phyloP scores from a whole-genome alignment of 2,888 invertebrate genomes.

The Drosophila ustulata region DNA sequence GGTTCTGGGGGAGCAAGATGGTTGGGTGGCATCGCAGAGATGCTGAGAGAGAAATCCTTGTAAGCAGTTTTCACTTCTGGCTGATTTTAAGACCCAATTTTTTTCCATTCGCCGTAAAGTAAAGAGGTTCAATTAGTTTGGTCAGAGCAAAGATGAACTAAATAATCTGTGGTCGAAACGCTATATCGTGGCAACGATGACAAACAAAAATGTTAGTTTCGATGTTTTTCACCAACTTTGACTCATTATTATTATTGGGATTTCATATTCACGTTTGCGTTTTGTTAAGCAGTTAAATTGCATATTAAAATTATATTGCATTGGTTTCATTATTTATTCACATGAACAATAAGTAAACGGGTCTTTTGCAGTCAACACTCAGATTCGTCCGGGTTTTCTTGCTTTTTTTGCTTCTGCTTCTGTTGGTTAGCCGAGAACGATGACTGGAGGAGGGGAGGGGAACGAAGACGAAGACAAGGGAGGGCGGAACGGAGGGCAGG shows the following conservation, averaged over 20 bases:
- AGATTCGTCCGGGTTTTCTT: neutral
- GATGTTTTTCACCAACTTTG: no score
- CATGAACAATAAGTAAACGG: neutral
- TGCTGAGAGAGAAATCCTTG: constrained; percentile 70
- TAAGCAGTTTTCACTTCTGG: constrained; percentile 79
- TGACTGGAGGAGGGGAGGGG: neutral
- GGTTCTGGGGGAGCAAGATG: neutral
- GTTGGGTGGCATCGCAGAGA: constrained; percentile 18
- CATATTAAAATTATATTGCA: no score
- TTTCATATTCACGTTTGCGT: no score
- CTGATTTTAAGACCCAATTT: constrained; percentile 38
- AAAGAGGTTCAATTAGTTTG: neutral
- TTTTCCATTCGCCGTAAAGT: neutral
- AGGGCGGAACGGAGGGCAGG: neutral
- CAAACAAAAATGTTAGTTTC: no score
- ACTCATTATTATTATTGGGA: no score
- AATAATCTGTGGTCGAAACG: no score
- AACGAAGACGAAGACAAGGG: constrained; percentile 2
- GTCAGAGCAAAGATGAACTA: neutral
- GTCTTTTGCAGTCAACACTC: neutral
- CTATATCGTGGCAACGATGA: no score
- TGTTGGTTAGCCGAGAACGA: constrained; percentile 53
- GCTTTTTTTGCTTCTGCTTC: constrained; percentile 20
- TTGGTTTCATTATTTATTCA: no score
- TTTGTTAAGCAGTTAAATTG: no score